phyloP scores from a whole-genome alignment of 2,888 invertebrate species.

The Agriopis marginaria region DNA sequence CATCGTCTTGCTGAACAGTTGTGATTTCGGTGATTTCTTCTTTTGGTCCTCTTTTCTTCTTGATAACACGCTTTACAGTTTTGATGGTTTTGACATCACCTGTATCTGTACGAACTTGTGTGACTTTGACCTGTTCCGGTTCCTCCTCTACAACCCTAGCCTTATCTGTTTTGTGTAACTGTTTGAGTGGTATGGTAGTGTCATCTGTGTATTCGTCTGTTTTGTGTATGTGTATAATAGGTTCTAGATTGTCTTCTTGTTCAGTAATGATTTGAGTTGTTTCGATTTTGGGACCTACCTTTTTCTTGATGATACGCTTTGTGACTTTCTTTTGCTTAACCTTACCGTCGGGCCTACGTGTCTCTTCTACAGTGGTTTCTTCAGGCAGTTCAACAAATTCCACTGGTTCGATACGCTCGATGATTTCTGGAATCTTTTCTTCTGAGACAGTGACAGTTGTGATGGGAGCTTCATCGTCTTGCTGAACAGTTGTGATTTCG shows the following conservation, averaged over 20 bases:
- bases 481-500: conserved; percentile 75
- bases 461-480: conserved; percentile 65
- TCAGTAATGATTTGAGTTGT: conserved; percentile 57
- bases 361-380: conserved; percentile 55
- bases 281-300: conserved; percentile 68
- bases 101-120: conserved; percentile 51
- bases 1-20: conserved; percentile 44
- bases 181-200: conserved; percentile 29
- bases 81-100: conserved; percentile 47
- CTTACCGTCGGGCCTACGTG: conserved; percentile 57
- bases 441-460: conserved; percentile 62
- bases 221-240: conserved; percentile 55
- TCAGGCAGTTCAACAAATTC: conserved; percentile 63
- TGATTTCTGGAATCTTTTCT: conserved; percentile 61
- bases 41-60: conserved; percentile 52
- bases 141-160: not conserved
- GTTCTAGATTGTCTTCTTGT: conserved; percentile 49
- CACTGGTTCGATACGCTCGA: conserved; percentile 1
- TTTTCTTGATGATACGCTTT: conserved; percentile 55
- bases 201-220: conserved; percentile 49
- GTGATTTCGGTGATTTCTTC: conserved; percentile 50
- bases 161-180: not conserved
- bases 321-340: conserved; percentile 59
- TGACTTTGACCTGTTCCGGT: conserved; percentile 57
- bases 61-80: conserved; percentile 58